Evolutionary conservation across 2,888 invertebrate genomes (phyloP), one percentile per base, ranked within the genome.

Genomic region (Agonopterix arenella): DNA sequence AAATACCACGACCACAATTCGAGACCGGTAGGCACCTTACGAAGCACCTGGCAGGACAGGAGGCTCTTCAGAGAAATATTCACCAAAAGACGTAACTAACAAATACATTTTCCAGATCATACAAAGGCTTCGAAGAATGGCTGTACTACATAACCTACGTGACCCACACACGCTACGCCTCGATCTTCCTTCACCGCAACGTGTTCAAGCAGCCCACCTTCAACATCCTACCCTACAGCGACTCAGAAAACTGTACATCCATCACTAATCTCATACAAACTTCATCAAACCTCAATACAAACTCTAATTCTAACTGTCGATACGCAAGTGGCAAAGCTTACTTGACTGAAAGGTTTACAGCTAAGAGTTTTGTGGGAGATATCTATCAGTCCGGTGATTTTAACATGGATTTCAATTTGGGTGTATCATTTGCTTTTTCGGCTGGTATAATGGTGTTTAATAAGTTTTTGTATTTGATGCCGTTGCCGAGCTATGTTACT

Each of bases 381-480:
- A 77, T 91, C 5, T 90, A 91, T 53, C 84, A 89, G 50, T 76
- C 84, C 0, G 92, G 93, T 9, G 92, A 93, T 52, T 86, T 93
- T 36, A 92, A 93, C 60, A 74, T 93, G 52, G 94, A 96, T 59
- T 91, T 94, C 47, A 97, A 97, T 84, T 90, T 97, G 50, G 93
- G 95, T 0, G 92, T 96, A 28, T 93, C 95, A 0, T 93, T 96
- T 56, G 96, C 95, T 0, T 97, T 97, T 68, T 93, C 96, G 0
- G 83, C 95, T 0, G 96, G 95, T 1, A 91, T 96, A 60, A 93
- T 95, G 56, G 90, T 96, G 45, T 90, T 97, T 4, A 97, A 97
- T 73, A 93, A 96, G 74, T 91, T 97, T 54, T 83, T 97, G 48
- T 97, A 97, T 79, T 83, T 97, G 44, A 90, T 97, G 62, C 97